Evolutionary conservation across 2,888 invertebrate species (phyloP), one percentile per base, ranked within the genome.

Genomic region (Drosophila diplacantha): DNA sequence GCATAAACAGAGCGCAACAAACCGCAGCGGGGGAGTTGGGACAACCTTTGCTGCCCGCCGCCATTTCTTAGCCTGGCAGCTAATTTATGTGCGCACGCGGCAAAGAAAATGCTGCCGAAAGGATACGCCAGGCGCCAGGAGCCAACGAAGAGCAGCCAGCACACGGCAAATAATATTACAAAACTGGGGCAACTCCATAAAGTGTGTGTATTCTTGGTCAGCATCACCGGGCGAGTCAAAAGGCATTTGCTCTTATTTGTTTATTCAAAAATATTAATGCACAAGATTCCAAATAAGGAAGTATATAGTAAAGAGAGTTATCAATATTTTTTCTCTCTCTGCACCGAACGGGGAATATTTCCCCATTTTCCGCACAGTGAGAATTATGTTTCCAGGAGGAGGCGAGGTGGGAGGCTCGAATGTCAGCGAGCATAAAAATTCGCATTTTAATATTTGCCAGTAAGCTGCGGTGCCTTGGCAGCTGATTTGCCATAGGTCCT

Each of bases 381-480:
- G 72, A 77, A 79, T 73, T 81, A 75, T 78, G 78, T 63, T 69
- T 37, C 14, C 52, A 22, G 47, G 44, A 54, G 53, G 29, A 8
- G 14, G 6, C 14, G 29, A 35, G 54, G 38, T 62, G 46, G 63
- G 58, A 62, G 75, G 71, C 75, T 66, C 73, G 67, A 73, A 80
- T 82, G 84, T 83, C 81, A 82, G 83, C 72, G 83, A 52, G 81
- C 70, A 81, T 82, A 84, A 81, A 83, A 84, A 81, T 82, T 77
- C 83, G 81, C 78, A 77, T 81, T 81, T 83, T 81, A 82, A 83
- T 83, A 81, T 84, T 82, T 82, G 72, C 81, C 81, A 82, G 78
- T 79, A 73, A 79, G 81, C 73, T 79, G 82, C 61, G 67, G 71
- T 61, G 63, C 69, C 69, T 58, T 82, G 77, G 77, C 77, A 77